Conservation (phyloP, 2,888 invertebrate genomes). For the Aradus depressus region DNA sequence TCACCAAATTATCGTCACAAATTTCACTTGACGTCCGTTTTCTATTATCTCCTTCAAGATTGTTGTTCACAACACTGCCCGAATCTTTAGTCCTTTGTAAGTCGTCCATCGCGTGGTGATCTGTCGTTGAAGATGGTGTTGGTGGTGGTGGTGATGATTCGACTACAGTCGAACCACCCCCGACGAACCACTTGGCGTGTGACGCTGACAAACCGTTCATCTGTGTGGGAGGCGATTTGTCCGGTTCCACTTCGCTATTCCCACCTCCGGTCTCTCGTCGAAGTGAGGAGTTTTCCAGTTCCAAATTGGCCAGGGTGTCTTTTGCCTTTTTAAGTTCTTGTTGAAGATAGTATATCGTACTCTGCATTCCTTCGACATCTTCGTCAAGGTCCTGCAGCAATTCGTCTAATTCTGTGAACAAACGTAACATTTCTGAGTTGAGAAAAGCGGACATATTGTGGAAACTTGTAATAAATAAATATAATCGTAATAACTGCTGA, state of each 20-base stretch:
- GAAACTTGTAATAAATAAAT: no score
- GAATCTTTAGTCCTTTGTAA: conserved; percentile 24
- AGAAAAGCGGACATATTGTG: no score
- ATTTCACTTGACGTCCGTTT: conserved; percentile 40
- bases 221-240: conserved; percentile 11
- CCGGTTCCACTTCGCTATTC: conserved; percentile 1
- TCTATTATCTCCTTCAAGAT: conserved; percentile 24
- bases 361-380: conserved; percentile 97
- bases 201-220: conserved; percentile 19
- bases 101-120: conserved; percentile 9
- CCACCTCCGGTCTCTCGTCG: conserved; percentile 11
- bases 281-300: conserved; percentile 40
- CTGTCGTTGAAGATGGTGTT: conserved; percentile 9
- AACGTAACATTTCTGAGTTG: no score
- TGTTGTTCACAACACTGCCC: conserved; percentile 26
- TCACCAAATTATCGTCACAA: conserved; percentile 41
- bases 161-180: conserved; percentile 9
- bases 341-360: conserved; percentile 87
- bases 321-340: conserved; percentile 80
- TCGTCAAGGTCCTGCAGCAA: conserved; percentile 92
- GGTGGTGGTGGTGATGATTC: neutral
- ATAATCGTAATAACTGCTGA: no score
- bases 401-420: conserved; percentile 72
- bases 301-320: conserved; percentile 52
- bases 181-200: conserved; percentile 9